Base-by-base conservation (phyloP, 2,888 invertebrate genomes). In the Sepiola atlantica region DNA sequence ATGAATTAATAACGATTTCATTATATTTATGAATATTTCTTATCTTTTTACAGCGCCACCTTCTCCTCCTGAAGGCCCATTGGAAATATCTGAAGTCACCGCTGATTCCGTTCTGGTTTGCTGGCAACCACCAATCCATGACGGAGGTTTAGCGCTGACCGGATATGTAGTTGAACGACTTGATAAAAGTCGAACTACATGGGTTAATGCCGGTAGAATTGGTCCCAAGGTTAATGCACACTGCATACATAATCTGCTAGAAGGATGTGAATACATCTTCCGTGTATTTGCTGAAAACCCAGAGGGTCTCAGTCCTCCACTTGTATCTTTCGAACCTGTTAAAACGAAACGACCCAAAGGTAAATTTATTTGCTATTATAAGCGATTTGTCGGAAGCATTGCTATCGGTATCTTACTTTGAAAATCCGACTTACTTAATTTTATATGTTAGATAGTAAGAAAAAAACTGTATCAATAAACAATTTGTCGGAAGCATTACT, bases 261-360 rank as follows among this genome's bases (percentile, higher is more conserved):
- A 96, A 57, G 96, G 96, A 35, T 95, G 95, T 91, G 96, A 96
- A 77, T 99, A 99, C 97, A 98, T 98, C 97, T 99, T 99, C 97
- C 98, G 99, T 94, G 98, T 99, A 21, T 98, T 98, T 0, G 98
- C 99, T 0, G 98, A 98, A 94, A 99, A 99, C 97, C 98, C 98
- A 95, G 98, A 98, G 97, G 99, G 99, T 45, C 95, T 95, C n/a
- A 96, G 96, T 94, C 95, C 94, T 55, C 95, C 96, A 45, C 92
- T 96, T 94, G 95, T 95, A 93, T 92, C 92, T 92, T 92, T 55
- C 20, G 92, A 92, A 45, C 32, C 92, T 28, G 45, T 45, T 20
- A 92, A 55, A 28, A 92, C 92, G 12, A 92, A 92, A 92, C 92
- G 92, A 55, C 92, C 92, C 3, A 92, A 54, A 92, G 92, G 92